These are phyloP conservation scores for Galemys pyrenaicus DNA, from an alignment of 2,113 vertebrate species.

Conservation along the genomic window DNA sequence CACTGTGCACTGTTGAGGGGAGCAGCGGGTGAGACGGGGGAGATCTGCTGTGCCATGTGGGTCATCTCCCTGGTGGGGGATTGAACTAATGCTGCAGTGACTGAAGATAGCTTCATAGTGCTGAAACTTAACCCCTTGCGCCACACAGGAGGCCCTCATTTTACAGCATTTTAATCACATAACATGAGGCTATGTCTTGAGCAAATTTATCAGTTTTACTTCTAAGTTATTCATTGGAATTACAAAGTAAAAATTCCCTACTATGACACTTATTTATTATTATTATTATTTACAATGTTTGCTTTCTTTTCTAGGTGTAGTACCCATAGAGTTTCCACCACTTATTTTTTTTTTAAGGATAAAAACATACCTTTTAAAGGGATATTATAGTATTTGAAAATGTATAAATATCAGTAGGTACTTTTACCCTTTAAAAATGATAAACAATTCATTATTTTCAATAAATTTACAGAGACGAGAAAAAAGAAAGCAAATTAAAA, in stretches of 20 bases:
- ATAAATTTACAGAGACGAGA: background rate
- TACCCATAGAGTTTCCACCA: no score
- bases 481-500: background rate
- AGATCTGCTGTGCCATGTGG: no score
- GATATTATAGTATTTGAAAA: background rate
- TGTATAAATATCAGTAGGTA: background rate
- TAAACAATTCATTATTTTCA: background rate
- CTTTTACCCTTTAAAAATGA: conserved; percentile 7
- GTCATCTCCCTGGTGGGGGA: no score
- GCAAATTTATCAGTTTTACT: background rate
- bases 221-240: conserved; percentile 2
- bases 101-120: no score
- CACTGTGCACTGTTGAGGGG: no score
- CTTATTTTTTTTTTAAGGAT: conserved; percentile 65
- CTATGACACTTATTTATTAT: conserved; percentile 1
- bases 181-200: background rate
- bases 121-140: no score
- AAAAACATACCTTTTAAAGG: background rate
- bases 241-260: background rate
- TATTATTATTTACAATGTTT: no score
- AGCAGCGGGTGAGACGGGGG: no score
- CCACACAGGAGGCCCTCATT: no score
- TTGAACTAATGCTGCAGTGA: no score
- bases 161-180: conserved; percentile 18
- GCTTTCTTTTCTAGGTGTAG: no score